phyloP scores from a whole-genome alignment of 1,140 invertebrate species.

The Diabrotica undecimpunctata region DNA sequence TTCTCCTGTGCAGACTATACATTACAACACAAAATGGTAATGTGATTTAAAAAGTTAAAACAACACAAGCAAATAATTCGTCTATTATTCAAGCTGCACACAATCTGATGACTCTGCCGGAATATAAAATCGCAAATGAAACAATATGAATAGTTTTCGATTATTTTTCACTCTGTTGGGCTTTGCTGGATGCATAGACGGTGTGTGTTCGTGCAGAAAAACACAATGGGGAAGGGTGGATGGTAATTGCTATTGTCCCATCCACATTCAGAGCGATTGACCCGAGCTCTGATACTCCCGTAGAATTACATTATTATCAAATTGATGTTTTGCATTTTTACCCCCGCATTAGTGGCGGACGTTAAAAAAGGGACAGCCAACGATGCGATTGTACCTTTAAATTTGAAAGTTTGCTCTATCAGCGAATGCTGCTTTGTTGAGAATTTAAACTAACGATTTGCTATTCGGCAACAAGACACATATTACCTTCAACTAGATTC shows the following conservation, averaged over 20 bases:
- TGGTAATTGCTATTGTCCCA: slow-evolving; percentile 36
- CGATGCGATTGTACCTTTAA: too few species aligned
- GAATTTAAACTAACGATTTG: too few species aligned
- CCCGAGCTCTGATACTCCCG: slow-evolving; percentile 26
- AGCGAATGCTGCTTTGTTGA: too few species aligned
- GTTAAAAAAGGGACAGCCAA: too few species aligned
- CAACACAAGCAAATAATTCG: too few species aligned
- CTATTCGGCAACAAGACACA: too few species aligned
- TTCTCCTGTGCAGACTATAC: too few species aligned
- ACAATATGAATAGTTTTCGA: slow-evolving; percentile 34
- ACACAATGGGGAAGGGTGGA: slow-evolving; percentile 36
- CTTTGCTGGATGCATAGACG: slow-evolving; percentile 28
- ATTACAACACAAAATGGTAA: too few species aligned
- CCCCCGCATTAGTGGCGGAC: too few species aligned
- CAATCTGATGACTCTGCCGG: background rate
- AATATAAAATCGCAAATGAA: slow-evolving; percentile 13
- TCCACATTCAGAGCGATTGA: slow-evolving; percentile 36
- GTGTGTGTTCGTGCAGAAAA: slow-evolving; percentile 33
- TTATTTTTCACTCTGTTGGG: slow-evolving; percentile 35
- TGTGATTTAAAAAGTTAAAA: too few species aligned
- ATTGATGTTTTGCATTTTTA: slow-evolving; percentile 1
- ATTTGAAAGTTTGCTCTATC: too few species aligned
- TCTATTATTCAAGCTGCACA: background rate
- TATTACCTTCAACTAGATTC: too few species aligned
- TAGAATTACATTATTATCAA: slow-evolving; percentile 20